phyloP scores from a whole-genome alignment of 1,140 invertebrate species.

The Microplitis mediator region DNA sequence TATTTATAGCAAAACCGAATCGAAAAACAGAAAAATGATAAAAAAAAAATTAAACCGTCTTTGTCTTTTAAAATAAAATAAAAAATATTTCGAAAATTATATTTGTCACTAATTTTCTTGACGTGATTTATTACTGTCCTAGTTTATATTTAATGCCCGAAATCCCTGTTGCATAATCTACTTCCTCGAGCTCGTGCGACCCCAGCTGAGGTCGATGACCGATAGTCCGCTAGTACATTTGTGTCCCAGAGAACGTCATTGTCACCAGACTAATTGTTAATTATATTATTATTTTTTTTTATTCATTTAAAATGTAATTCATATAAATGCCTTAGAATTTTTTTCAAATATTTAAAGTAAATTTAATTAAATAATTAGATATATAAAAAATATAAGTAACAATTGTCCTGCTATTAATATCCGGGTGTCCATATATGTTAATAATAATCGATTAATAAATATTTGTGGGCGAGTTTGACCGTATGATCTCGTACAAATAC shows the following conservation, averaged over 20 bases:
- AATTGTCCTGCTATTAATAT: no score
- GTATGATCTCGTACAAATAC: background rate
- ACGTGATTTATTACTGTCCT: background rate
- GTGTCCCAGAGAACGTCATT: conserved; percentile 18
- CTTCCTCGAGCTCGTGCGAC: conserved; percentile 9
- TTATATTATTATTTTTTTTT: background rate
- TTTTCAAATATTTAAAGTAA: no score
- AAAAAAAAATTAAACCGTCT: no score
- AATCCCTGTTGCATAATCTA: conserved; percentile 17
- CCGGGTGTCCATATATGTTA: background rate
- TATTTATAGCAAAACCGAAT: no score
- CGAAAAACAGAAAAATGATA: no score
- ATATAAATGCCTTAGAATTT: no score
- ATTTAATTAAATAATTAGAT: no score
- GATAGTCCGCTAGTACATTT: conserved; percentile 42
- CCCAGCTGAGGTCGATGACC: conserved; percentile 41
- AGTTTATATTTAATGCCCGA: conserved; percentile 6
- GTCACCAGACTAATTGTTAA: background rate
- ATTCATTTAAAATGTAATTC: no score
- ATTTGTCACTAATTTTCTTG: background rate
- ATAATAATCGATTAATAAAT: background rate
- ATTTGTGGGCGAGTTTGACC: conserved; percentile 24
- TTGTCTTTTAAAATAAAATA: no score
- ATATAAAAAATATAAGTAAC: no score
- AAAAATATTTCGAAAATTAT: conserved; percentile 13